Conservation (phyloP, 2,888 invertebrate genomes). For the Plebejus anna region DNA sequence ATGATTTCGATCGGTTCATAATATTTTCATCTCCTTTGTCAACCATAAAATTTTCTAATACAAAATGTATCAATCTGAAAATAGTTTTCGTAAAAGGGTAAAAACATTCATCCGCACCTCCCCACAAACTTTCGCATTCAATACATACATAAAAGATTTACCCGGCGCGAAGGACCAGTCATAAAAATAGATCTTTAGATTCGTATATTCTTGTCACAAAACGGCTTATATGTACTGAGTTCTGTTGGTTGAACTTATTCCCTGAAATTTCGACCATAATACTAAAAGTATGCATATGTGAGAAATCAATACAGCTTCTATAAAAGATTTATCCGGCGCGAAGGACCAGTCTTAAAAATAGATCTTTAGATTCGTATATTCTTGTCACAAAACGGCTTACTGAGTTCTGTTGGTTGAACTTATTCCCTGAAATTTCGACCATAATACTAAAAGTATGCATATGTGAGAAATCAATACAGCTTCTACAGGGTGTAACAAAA, state of each 20-base stretch:
- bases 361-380: neutral
- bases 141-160: neutral
- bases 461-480: neutral
- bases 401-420: neutral
- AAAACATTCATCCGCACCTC: neutral
- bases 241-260: neutral
- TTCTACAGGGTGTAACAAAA: neutral
- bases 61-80: too few species aligned
- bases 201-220: neutral
- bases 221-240: neutral
- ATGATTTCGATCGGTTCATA: too few species aligned
- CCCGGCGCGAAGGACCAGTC: neutral
- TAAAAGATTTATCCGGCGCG: neutral
- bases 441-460: neutral
- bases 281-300: neutral
- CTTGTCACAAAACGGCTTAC: neutral
- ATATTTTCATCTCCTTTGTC: too few species aligned
- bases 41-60: too few species aligned
- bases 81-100: too few species aligned
- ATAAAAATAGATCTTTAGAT: neutral
- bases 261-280: neutral
- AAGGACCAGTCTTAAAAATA: neutral
- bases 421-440: neutral
- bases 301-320: neutral
- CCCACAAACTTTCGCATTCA: neutral